Conservation (phyloP, 2,113 vertebrate genomes). For the Notothenia rossii region DNA sequence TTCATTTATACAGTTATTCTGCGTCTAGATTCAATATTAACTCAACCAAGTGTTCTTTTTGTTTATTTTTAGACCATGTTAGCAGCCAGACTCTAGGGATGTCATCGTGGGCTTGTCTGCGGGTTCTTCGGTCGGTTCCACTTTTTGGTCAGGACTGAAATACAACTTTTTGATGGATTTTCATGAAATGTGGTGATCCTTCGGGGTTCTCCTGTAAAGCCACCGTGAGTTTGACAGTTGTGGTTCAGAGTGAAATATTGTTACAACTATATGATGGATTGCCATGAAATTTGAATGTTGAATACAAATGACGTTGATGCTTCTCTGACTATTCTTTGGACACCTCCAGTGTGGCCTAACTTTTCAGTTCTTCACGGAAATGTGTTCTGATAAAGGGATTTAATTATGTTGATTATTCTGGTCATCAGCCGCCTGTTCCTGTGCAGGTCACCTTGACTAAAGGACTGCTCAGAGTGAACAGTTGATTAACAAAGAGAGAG, state of each 20-base stretch:
- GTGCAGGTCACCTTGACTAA: slow-evolving; percentile 16
- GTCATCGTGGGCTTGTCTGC: not conserved
- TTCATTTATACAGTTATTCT: slow-evolving; percentile 40
- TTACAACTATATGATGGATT: not conserved
- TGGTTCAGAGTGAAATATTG: not conserved
- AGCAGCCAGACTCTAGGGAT: not conserved
- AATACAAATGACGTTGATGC: not conserved
- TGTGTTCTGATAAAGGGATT: not conserved
- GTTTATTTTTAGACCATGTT: slow-evolving; percentile 20
- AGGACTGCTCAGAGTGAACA: slow-evolving; percentile 25
- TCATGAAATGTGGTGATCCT: not conserved
- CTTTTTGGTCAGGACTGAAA: slow-evolving; percentile 6
- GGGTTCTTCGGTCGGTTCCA: not conserved
- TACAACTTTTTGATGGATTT: slow-evolving; percentile 1
- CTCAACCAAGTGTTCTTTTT: slow-evolving; percentile 21
- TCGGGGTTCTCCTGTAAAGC: not conserved
- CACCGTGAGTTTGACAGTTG: slow-evolving; percentile 8
- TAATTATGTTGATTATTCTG: slow-evolving; percentile 23
- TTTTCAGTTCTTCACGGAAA: not conserved
- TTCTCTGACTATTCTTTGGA: not conserved
- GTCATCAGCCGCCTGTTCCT: slow-evolving; percentile 19
- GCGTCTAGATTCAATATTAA: slow-evolving; percentile 26
- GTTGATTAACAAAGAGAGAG: slow-evolving; percentile 58
- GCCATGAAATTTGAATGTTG: not conserved
- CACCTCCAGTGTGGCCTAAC: not conserved